Evolutionary conservation across 2,797 vertebrate genomes (phyloP).

Genomic region (Leptoclinus maculatus): DNA sequence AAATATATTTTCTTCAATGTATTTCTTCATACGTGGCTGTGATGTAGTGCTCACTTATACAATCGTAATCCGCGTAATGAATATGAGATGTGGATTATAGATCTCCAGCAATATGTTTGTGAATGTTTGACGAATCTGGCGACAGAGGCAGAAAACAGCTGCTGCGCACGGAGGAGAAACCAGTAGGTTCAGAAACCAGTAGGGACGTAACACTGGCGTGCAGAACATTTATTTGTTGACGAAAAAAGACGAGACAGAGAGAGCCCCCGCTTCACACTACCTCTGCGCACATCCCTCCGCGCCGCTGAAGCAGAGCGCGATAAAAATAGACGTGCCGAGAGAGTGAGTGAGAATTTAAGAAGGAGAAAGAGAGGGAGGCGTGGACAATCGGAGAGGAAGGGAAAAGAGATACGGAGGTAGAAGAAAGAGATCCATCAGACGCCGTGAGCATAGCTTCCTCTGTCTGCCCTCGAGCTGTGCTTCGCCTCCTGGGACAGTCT

Average conservation of each 20-base stretch:
- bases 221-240: neutral
- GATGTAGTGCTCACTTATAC: too few relatives aligned
- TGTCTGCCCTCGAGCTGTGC: constrained; percentile 35
- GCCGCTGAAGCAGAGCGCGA: neutral
- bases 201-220: too few relatives aligned
- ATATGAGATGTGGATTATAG: too few relatives aligned
- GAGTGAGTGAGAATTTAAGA: neutral
- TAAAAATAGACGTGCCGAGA: constrained; percentile 29
- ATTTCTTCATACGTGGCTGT: too few relatives aligned
- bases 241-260: neutral
- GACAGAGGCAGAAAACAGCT: too few relatives aligned
- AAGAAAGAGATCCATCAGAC: constrained; percentile 13
- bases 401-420: neutral
- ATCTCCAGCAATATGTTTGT: too few relatives aligned
- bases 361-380: neutral
- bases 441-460: constrained; percentile 17
- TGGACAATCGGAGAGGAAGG: neutral
- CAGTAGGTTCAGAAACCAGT: too few relatives aligned
- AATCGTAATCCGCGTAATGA: too few relatives aligned
- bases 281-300: neutral
- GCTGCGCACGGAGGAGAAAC: too few relatives aligned
- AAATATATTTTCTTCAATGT: too few relatives aligned
- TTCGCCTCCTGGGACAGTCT: constrained; percentile 33
- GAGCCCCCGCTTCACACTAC: constrained; percentile 4
- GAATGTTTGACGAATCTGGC: too few relatives aligned